Base-by-base conservation (phyloP, 2,888 invertebrate species). In the Hirtodrosophila duncani region DNA sequence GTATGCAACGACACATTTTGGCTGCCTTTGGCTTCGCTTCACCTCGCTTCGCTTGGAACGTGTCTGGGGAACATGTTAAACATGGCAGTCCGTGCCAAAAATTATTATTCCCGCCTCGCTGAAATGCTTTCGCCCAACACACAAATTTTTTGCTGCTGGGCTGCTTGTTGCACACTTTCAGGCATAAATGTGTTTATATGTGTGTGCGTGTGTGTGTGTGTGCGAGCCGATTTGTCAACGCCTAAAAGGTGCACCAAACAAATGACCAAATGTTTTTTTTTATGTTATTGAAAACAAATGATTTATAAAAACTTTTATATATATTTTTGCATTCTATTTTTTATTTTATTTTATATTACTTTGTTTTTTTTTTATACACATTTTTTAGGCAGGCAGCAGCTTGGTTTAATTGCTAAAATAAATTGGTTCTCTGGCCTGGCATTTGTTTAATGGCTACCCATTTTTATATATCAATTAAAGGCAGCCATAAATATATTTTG, bases 21-120 rank as follows among this genome's bases (percentile, higher is more conserved):
- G n/a, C n/a, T n/a, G n/a, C n/a, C n/a, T n/a, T n/a, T n/a, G n/a
- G n/a, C n/a, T n/a, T n/a, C n/a, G n/a, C n/a, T 50, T 53, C 43
- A 24, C 55, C 43, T 27, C 26, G 58, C 48, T 62, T 14, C 62
- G 42, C 31, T 31, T 44, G 59, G 26, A 41, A 71, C 72, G 65
- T 69, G 67, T 71, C 81, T 71, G 75, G 85, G 83, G 85, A 84
- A n/a, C 82, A 84, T 84, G 85, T 84, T 84, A 84, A 84, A n/a
- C 85, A 84, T 81, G 85, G 83, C 82, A 81, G 75, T 82, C n/a
- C 84, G 79, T 84, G 83, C 83, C 83, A 81, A 82, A 84, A 84
- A 83, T 84, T 84, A 84, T 84, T 84, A 84, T 82, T 78, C 83
- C 74, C 71, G 68, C 71, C 68, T 71, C 68, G 74, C 62, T 39